Base-by-base conservation (phyloP, 2,113 vertebrate genomes). In the Cochlearius cochlearius region DNA sequence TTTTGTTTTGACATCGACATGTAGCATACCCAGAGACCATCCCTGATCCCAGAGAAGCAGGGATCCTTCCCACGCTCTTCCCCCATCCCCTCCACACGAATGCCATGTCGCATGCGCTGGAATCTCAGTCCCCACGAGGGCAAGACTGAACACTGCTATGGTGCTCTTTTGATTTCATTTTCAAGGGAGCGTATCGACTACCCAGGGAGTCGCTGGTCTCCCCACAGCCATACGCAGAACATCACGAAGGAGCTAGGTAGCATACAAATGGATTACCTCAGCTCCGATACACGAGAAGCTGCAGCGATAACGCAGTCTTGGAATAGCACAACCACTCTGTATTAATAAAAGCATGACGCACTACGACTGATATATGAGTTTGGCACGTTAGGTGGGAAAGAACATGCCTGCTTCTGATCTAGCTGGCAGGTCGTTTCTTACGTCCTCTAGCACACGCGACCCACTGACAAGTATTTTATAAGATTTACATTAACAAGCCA, bases 81-180 rank as follows among this genome's bases (percentile, higher is more conserved):
- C 67, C 7, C 10, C 1, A 0, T 22, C 23, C 29, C 36, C n/a
- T 78, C 76, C 4, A 0, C 30, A 49, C 36, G 5, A 1, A 2
- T 5, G 27, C 19, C 64, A 22, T 6, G 49, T 14, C 0, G 0
- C 49, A 10, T 0, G 8, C 36, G 11, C 26, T 38, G 53, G 22
- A 45, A 43, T 21, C 80, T 58, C 47, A 73, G 74, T 19, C 36
- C n/a, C 22, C 18, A 15, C 0, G 12, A 92, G 59, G 25, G 21
- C 49, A 66, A 73, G 58, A 15, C 63, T 10, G 39, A 58, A 45
- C 11, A 21, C n/a, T 34, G 38, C 75, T 38, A 10, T 7, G 7
- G 7, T 12, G 55, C 27, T 71, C 41, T 20, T 63, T 2, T 39
- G 27, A 59, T 29, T 38, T 58, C 3, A 58, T 83, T 69, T 79